Evolutionary conservation across 1,140 invertebrate species (phyloP).

Genomic region (Subanguina moxae): DNA sequence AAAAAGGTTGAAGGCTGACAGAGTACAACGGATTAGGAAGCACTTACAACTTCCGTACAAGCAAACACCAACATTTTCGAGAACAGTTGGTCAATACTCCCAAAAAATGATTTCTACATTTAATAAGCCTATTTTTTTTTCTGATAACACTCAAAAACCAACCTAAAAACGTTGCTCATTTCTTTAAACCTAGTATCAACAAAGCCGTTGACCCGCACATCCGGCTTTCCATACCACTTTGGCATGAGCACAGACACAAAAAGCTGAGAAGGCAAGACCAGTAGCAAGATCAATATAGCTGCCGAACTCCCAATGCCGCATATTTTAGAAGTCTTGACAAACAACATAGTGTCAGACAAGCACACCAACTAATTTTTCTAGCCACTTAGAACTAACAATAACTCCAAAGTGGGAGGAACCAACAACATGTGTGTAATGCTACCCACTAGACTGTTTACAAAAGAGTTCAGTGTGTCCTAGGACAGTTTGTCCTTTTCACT

Average conservation of each 20-base stretch:
- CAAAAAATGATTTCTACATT: conserved; percentile 9
- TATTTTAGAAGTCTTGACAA: no score
- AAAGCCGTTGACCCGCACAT: background rate
- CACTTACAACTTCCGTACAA: background rate
- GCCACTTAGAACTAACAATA: no score
- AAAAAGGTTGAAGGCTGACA: no score
- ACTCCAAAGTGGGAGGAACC: no score
- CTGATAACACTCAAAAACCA: background rate
- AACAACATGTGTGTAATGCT: no score
- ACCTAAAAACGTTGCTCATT: conserved; percentile 1
- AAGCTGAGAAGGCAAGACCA: background rate
- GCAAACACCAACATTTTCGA: no score
- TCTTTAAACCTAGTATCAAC: background rate
- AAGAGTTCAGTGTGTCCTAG: no score
- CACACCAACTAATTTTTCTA: no score
- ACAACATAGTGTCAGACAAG: no score
- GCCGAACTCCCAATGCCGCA: no score
- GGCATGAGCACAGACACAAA: conserved; percentile 5
- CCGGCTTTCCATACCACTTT: conserved; percentile 4
- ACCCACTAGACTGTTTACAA: no score
- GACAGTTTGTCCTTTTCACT: no score
- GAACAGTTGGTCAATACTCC: conserved; percentile 19
- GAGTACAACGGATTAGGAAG: background rate
- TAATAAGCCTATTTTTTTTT: background rate
- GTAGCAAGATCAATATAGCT: background rate